phyloP scores from a whole-genome alignment of 1,140 invertebrate genomes.

The Papilio glaucus region DNA sequence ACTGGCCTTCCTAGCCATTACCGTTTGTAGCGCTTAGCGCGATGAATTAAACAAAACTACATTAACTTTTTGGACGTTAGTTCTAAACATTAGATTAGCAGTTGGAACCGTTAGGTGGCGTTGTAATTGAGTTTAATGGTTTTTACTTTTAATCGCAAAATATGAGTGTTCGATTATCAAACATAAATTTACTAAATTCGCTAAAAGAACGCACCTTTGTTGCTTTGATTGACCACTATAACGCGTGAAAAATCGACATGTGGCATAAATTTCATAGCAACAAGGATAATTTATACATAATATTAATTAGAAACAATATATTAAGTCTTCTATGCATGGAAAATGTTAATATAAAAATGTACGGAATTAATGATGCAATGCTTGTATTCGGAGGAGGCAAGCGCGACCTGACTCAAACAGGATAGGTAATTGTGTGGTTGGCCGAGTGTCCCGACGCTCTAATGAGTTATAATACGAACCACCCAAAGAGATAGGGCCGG shows the following conservation, averaged over 20 bases:
- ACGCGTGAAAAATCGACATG: too few relatives aligned
- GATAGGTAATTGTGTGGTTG: slow-evolving; percentile 66
- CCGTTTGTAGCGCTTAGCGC: not conserved
- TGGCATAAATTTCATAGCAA: too few relatives aligned
- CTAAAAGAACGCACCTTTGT: too few relatives aligned
- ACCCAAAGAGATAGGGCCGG: slow-evolving; percentile 56
- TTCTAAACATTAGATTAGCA: not conserved
- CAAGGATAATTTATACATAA: too few relatives aligned
- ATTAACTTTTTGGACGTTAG: not conserved
- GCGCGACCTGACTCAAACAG: slow-evolving; percentile 48
- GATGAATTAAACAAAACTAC: not conserved
- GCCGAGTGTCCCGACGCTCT: slow-evolving; percentile 55
- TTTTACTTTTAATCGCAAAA: too few relatives aligned
- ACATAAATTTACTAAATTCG: too few relatives aligned
- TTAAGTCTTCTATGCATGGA: not conserved
- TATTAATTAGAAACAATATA: too few relatives aligned
- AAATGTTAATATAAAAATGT: slow-evolving; percentile 3
- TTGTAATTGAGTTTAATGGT: not conserved
- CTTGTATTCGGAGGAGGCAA: not conserved
- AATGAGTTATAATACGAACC: slow-evolving; percentile 74
- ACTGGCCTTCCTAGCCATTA: not conserved
- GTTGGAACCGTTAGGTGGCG: not conserved
- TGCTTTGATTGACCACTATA: too few relatives aligned
- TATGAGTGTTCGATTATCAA: too few relatives aligned
- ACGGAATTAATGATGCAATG: not conserved